A percentile compares a stretch with the other conserved stretches of the same genome.
Conservation (phyloP, 37 sponge, comb jelly and placozoan genomes). For the Geodia barretti region DNA sequence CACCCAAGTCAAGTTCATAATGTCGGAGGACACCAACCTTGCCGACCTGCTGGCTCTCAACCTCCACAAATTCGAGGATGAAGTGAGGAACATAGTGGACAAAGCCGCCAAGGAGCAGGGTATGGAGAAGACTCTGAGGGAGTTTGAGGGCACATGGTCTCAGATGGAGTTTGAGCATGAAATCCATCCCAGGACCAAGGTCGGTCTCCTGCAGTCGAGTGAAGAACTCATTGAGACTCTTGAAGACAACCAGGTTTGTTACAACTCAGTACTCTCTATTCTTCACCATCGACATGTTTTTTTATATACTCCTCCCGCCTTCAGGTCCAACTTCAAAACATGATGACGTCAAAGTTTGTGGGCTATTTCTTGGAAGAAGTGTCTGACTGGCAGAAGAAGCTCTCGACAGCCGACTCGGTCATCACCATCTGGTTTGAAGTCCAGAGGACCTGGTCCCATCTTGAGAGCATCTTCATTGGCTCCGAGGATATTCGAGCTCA, state of each 20-base stretch:
- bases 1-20: constrained; percentile 95
- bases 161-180: constrained; percentile 98
- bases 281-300: too few species aligned
- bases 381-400: constrained; percentile 96
- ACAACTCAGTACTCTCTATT: too few species aligned
- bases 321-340: constrained; percentile 97
- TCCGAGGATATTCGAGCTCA: constrained; percentile 97
- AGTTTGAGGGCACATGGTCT: constrained; percentile 94
- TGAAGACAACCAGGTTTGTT: constrained; percentile 93
- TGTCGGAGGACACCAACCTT: constrained; percentile 94
- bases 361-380: constrained; percentile 97
- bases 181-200: constrained; percentile 78
- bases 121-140: constrained; percentile 98
- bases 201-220: constrained; percentile 78
- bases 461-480: constrained; percentile 99
- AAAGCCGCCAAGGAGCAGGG: constrained; percentile 96
- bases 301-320: background rate
- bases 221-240: constrained; percentile 98
- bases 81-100: constrained; percentile 98
- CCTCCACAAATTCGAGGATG: constrained; percentile 98
- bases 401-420: constrained; percentile 94
- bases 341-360: constrained; percentile 97
- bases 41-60: constrained; percentile 94
- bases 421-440: constrained; percentile 99
- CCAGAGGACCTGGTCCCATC: constrained; percentile 98